These are phyloP conservation scores for Ia io DNA, from an alignment of 2,113 vertebrate genomes.

Conservation along the genomic window DNA sequence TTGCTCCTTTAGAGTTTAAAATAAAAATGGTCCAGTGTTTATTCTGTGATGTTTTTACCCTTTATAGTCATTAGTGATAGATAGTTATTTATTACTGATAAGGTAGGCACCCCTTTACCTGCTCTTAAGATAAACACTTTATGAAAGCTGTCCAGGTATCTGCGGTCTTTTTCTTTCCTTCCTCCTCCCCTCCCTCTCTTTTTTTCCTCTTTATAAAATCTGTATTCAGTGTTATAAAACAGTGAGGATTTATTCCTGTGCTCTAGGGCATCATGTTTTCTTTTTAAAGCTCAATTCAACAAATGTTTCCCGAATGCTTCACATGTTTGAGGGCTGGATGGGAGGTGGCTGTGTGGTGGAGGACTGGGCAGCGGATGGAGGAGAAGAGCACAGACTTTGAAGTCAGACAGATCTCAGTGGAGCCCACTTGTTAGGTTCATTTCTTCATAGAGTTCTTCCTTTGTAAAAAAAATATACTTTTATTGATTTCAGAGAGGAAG, in stretches of 20 bases:
- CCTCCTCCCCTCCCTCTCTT: too few species aligned
- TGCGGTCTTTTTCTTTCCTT: neutral
- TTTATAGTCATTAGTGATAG: neutral
- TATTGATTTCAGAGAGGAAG: too few species aligned
- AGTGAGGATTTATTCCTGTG: neutral
- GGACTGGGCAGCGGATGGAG: neutral
- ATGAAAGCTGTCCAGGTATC: neutral
- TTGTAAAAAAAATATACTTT: too few species aligned
- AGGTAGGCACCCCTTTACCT: neutral
- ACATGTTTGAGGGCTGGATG: neutral
- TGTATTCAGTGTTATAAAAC: neutral
- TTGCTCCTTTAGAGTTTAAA: neutral
- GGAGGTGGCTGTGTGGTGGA: neutral
- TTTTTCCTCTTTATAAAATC: neutral
- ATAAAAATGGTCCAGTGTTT: neutral
- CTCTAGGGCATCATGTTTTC: neutral
- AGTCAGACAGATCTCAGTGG: neutral
- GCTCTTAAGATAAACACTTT: neutral
- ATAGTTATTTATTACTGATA: neutral
- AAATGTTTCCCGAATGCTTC: neutral
- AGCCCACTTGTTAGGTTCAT: neutral
- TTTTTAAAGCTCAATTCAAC: neutral
- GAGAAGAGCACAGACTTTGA: neutral
- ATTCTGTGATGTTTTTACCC: neutral
- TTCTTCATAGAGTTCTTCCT: neutral